A percentile compares a stretch with the other conserved stretches of the same genome.
Conservation (phyloP, 2,797 vertebrate genomes). For the Bryconaethiops microstoma region DNA sequence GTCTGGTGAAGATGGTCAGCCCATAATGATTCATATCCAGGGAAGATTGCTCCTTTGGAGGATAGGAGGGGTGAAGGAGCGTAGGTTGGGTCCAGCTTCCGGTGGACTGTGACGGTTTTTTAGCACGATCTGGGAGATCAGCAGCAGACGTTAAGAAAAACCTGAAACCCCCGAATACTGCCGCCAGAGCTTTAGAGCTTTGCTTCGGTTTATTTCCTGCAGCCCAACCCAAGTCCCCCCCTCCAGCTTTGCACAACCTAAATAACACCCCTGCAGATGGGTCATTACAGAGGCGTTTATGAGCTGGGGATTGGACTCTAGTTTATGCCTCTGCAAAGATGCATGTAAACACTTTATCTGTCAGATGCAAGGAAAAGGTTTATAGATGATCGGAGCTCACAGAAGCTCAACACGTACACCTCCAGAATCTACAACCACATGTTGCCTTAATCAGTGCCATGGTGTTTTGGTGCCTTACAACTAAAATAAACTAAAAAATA, state of each 20-base stretch:
- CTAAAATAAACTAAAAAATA: too few relatives aligned
- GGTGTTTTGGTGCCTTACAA: too few relatives aligned
- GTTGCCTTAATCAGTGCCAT: too few relatives aligned
- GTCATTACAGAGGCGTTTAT: constrained; percentile 30
- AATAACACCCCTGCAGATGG: constrained; percentile 26
- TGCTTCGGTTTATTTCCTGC: constrained; percentile 31
- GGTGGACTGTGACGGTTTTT: constrained; percentile 43
- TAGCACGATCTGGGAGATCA: constrained; percentile 46
- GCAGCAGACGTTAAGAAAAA: constrained; percentile 32
- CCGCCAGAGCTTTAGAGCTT: constrained; percentile 32
- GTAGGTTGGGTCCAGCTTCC: constrained; percentile 14
- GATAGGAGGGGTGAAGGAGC: not conserved
- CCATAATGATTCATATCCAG: constrained; percentile 48
- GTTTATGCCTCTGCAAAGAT: not conserved
- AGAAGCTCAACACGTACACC: not conserved
- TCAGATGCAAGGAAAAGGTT: not conserved
- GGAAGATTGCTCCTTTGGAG: constrained; percentile 30
- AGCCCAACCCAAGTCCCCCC: not conserved
- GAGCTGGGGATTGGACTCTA: not conserved
- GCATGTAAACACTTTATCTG: not conserved
- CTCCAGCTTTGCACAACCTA: constrained; percentile 7
- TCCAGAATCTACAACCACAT: too few relatives aligned
- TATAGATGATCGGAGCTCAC: not conserved
- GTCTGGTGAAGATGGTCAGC: constrained; percentile 31
- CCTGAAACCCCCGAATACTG: constrained; percentile 31